Evolutionary conservation across 1,140 invertebrate species (phyloP), one percentile per base, ranked within the genome.

Genomic region (Holcopasites calliopsidis): DNA sequence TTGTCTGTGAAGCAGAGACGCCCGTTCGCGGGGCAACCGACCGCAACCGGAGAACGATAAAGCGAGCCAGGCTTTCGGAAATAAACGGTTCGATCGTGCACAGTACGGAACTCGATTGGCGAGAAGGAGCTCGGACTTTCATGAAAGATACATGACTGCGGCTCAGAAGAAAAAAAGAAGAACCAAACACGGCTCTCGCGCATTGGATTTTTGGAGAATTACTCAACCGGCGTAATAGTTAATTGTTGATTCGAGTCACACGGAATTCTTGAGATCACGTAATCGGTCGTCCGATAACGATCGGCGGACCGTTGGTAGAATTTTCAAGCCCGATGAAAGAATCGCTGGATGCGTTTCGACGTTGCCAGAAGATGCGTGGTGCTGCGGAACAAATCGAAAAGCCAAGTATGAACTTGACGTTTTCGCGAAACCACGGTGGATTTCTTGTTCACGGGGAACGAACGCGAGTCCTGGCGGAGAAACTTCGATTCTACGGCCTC

Each of bases 191-290:
- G 7, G 68, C 13, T 11, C 8, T 6, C 4, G 10, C 40, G 31
- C 31, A 16, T 68, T 44, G n/a, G 68, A 18, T 61, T 68, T 23
- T 47, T 52, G 23, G 28, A 21, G 16, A 38, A 38, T 77, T 6
- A 47, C 44, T 35, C 42, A 13, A 50, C 13, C 64, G 61, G 13
- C 57, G 40, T 47, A 71, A 69, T 16, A 28, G 13, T 38, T 47
- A 11, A 62, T 82, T 42, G 23, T 10, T 23, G 26, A 82, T 77
- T 82, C 80, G 4, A 44, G 21, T 62, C 80, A 80, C 62, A 49
- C 47, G 11, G 64, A 42, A 76, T 64, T 33, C 60, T n/a, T 49
- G 31, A 68, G 70, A 73, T 38, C 47, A 23, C 62, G 64, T 73
- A 82, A 55, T 57, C 66, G 78, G 21, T 4, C 11, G 52, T 21